Evolutionary conservation across 2,113 vertebrate genomes (phyloP), one percentile per base, ranked within the genome.

Genomic region (Dinomys branickii): DNA sequence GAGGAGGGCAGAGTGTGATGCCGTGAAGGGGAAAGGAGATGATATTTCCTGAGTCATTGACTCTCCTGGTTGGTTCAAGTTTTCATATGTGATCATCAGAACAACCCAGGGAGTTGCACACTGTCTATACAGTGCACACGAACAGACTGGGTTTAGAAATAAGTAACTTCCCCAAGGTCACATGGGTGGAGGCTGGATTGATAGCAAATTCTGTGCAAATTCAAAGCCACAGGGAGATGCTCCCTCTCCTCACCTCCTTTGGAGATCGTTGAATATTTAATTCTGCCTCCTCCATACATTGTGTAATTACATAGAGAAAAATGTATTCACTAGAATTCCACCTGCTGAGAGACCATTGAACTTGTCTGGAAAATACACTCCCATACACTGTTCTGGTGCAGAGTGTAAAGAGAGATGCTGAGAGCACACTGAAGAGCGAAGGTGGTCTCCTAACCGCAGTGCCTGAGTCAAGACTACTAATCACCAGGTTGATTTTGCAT

Each of bases 251-350:
- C 4, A 54, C 14, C 19, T 41, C 44, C 67, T 69, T 77, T 81
- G n/a, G 58, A 88, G 69, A 59, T 69, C 88, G 61, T 77, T 92
- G 52, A 65, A 71, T 93, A 85, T 87, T 94, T 90, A 96, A 89
- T 91, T 30, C 67, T 73, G 17, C 87, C 56, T 94, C 56, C 44
- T 84, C 65, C 61, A 24, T 65, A 54, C 20, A 26, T n/a, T 84
- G 44, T 90, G 52, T 85, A 93, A 85, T 94, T 93, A 93, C 69
- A 77, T 50, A 58, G 73, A 88, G 50, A 96, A 95, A 87, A 90
- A 85, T 9, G 7, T 69, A 59, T 63, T 91, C 58, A 28, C 30
- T 14, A 44, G 54, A 87, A 91, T 94, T 58, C 58, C 81, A 85
- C 81, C 90, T 77, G 56, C n/a, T 56, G 84, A 80, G 73, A 89